phyloP scores from a whole-genome alignment of 2,888 invertebrate genomes.

The Germaria angustata region DNA sequence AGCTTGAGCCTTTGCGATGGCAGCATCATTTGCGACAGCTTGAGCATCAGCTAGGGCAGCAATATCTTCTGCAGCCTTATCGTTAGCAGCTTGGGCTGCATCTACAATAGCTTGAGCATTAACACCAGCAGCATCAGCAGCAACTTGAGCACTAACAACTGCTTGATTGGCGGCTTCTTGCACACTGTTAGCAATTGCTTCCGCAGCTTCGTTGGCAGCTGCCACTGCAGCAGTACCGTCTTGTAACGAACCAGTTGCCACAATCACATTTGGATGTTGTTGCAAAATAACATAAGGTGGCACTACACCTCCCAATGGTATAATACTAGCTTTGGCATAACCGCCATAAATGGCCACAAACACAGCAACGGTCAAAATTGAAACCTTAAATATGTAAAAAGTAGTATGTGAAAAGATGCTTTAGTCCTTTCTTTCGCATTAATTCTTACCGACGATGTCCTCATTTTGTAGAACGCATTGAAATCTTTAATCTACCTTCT shows the following conservation, averaged over 20 bases:
- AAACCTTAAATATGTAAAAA: constrained; percentile 52
- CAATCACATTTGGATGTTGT: constrained; percentile 41
- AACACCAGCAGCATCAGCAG: constrained; percentile 64
- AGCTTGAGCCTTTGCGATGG: constrained; percentile 66
- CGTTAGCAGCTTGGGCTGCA: constrained; percentile 38
- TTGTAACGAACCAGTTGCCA: constrained; percentile 50
- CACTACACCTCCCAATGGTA: constrained; percentile 49
- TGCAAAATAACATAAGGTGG: constrained; percentile 58
- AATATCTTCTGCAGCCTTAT: constrained; percentile 60
- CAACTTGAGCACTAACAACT: constrained; percentile 59
- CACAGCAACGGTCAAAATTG: constrained; percentile 58
- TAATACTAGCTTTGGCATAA: constrained; percentile 48
- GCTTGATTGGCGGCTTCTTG: constrained; percentile 58
- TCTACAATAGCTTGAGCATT: constrained; percentile 70
- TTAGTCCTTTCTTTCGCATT: constrained; percentile 15
- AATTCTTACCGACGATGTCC: constrained; percentile 64
- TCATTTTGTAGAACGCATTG: constrained; percentile 56
- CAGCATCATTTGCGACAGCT: constrained; percentile 47
- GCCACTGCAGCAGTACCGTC: constrained; percentile 40
- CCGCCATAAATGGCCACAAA: constrained; percentile 51
- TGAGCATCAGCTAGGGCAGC: constrained; percentile 42
- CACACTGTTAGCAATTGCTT: constrained; percentile 11
- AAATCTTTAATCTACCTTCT: constrained; percentile 3
- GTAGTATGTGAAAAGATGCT: not conserved
- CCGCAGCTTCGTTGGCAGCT: constrained; percentile 65